Evolutionary conservation across 2,888 invertebrate species (phyloP).

Genomic region (Gandaritis pyraliata): DNA sequence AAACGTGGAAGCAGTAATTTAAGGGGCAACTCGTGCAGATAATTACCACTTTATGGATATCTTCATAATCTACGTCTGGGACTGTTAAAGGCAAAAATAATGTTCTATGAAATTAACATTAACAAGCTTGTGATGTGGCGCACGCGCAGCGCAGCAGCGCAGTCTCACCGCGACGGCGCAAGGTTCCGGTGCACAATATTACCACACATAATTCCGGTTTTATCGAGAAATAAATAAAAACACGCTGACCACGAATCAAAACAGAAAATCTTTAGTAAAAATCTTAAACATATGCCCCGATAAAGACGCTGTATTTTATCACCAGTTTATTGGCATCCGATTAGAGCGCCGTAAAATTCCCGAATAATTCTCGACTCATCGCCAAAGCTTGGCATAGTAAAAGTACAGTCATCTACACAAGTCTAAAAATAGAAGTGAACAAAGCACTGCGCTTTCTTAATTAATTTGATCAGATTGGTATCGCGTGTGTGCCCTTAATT

Average conservation of each 20-base stretch:
- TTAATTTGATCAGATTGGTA: conserved; percentile 46
- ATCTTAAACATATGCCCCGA: background rate
- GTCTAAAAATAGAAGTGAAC: conserved; percentile 52
- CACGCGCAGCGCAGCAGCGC: conserved; percentile 53
- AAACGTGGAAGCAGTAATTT: conserved; percentile 31
- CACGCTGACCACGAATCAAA: background rate
- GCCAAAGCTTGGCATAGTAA: conserved; percentile 60
- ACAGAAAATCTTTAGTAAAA: background rate
- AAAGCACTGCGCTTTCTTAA: conserved; percentile 43
- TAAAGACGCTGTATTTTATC: background rate
- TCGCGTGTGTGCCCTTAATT: conserved; percentile 47
- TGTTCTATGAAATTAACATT: conserved; percentile 47
- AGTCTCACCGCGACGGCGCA: conserved; percentile 60
- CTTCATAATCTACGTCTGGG: conserved; percentile 35
- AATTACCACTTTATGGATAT: conserved; percentile 46
- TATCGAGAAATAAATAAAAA: conserved; percentile 8
- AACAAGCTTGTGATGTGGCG: conserved; percentile 47
- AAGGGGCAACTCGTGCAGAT: conserved; percentile 49
- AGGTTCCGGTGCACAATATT: conserved; percentile 55
- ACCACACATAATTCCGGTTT: conserved; percentile 41
- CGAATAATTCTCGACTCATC: conserved; percentile 40
- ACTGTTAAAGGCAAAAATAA: conserved; percentile 46
- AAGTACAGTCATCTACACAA: conserved; percentile 52
- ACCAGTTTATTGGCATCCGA: conserved; percentile 18
- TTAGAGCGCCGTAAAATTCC: conserved; percentile 33